Evolutionary conservation across 2,797 vertebrate genomes (phyloP), one percentile per base, ranked within the genome.

Genomic region (Picus viridis): DNA sequence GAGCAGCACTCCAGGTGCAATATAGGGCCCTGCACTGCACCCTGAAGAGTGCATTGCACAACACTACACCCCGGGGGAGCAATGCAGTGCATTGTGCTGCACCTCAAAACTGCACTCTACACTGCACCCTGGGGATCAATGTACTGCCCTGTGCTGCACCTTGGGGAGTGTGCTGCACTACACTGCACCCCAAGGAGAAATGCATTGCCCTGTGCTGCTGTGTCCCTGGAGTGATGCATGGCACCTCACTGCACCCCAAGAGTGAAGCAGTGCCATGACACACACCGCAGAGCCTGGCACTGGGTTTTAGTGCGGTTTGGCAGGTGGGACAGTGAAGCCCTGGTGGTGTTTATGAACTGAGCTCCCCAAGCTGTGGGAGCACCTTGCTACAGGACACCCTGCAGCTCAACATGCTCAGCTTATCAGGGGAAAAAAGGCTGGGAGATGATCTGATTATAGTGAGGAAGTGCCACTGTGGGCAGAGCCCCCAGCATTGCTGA

Each of bases 381-480:
- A 2, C 12, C 34, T 27, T 6, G 4, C n/a, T 0, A 2, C 9
- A 32, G 61, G 73, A 73, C 69, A 27, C 53, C 26, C 16, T 26
- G 43, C 56, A 82, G 82, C 70, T 59, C 2, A 3, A 11, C 2
- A 2, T 0, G 26, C 34, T 53, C 34, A 2, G 78, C 30, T n/a
- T 12, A 39, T 9, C 0, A 2, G 9, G 22, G 30, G 6, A 16
- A 16, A 29, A 32, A 32, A 15, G 7, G 8, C 29, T 0, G 0
- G 9, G 51, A 11, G 57, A 34, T 7, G 67, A 41, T 27, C 39
- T 1, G 43, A 56, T 16, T 16, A 57, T 0, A 2, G 61, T 1
- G 70, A 79, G 69, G 20, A 8, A 32, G 43, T 3, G 69, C 41
- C 9, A 5, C 32, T 13, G 59, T 3, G 9, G 67, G 67, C 62